A percentile compares a stretch with the other conserved stretches of the same genome.
These are phyloP conservation scores for Brachionus koreanus DNA, from an alignment of 1,140 invertebrate species.

Conservation along the genomic window DNA sequence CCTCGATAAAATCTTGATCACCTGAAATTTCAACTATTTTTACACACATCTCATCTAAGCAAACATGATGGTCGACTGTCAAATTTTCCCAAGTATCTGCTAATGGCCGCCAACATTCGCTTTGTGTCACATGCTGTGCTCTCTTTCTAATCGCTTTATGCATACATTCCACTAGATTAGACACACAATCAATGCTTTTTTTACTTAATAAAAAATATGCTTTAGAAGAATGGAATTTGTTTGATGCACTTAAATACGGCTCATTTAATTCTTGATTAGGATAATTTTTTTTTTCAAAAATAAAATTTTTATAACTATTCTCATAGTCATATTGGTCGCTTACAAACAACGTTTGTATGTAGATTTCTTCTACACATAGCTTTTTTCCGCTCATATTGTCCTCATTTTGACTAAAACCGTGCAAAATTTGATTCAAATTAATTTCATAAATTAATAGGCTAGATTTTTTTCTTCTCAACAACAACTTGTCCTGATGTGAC, in stretches of 20 bases:
- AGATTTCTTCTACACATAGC: not conserved
- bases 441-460: not conserved
- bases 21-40: not conserved
- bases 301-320: not conserved
- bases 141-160: not conserved
- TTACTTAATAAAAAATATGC: not conserved
- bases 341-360: constrained; percentile 13
- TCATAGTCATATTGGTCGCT: constrained; percentile 13
- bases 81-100: not conserved
- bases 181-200: constrained; percentile 1
- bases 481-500: not conserved
- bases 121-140: not conserved
- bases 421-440: constrained; percentile 16
- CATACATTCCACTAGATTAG: not conserved
- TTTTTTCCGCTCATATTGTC: not conserved
- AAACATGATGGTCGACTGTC: not conserved
- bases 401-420: not conserved
- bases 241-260: not conserved
- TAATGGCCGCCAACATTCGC: not conserved
- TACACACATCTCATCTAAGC: not conserved
- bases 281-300: not conserved
- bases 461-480: not conserved
- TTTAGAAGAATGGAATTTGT: not conserved
- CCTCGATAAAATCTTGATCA: not conserved
- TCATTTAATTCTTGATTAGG: not conserved